A percentile compares a stretch with the other conserved stretches of the same genome.
These are phyloP conservation scores for Agraylea sexmaculata DNA, from an alignment of 1,140 invertebrate species.

Conservation along the genomic window DNA sequence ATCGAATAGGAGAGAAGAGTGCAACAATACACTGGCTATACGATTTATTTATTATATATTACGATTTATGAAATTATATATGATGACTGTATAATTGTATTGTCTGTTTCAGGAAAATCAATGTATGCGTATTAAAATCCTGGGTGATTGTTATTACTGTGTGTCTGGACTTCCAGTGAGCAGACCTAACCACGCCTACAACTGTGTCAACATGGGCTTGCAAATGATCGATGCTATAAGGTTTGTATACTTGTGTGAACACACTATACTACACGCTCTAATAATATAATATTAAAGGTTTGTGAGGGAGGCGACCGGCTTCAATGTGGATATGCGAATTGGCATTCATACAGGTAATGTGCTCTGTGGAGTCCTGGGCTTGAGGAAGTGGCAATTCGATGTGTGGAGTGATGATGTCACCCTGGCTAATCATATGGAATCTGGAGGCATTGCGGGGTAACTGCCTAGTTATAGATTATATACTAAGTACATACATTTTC, in stretches of 20 bases:
- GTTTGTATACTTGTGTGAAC: constrained; percentile 41
- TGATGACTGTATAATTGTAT: constrained; percentile 7
- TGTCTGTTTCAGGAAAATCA: constrained; percentile 71
- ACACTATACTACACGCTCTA: neutral
- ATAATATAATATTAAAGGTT: constrained; percentile 58
- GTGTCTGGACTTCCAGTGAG: constrained; percentile 88
- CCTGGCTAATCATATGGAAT: constrained; percentile 95
- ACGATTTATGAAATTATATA: neutral
- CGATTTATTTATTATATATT: neutral
- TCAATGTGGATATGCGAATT: constrained; percentile 90
- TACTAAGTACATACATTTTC: too few species aligned
- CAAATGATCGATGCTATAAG: constrained; percentile 94
- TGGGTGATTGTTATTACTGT: constrained; percentile 95
- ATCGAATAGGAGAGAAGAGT: too few species aligned
- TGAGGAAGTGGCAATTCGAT: constrained; percentile 97
- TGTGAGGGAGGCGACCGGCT: constrained; percentile 75
- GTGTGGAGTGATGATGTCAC: constrained; percentile 98
- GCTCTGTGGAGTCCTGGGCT: constrained; percentile 88
- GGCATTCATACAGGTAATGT: constrained; percentile 91
- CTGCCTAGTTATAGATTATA: too few species aligned
- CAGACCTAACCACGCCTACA: constrained; percentile 84
- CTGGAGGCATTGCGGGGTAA: constrained; percentile 87
- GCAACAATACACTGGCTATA: too few species aligned
- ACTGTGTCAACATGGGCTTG: constrained; percentile 93
- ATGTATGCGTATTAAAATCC: constrained; percentile 89